Base-by-base conservation (phyloP, 2,888 invertebrate species). In the Cyaniris semiargus region DNA sequence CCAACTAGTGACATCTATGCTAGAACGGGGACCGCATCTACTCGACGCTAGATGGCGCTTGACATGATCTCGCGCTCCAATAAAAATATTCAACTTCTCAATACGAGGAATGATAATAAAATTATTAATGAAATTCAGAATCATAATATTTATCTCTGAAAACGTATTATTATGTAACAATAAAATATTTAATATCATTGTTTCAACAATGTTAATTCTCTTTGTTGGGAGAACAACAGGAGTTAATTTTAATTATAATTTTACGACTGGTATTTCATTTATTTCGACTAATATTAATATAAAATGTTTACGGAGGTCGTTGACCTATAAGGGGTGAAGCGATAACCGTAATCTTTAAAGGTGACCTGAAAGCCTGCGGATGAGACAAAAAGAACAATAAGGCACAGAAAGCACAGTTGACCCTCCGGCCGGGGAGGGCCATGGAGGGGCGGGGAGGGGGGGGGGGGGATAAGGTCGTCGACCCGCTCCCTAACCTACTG, bases 401-500 rank as follows among this genome's bases (percentile, higher is more conserved):
- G 66, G 66, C 66, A 66, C 66, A 66, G 66, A 66, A 66, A 31
- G 66, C 66, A 66, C 66, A 66, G 66, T 66, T 66, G 66, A 66
- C 66, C 66, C 66, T 66, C 66, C 66, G 66, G 86, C 82, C 84
- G 82, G 84, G 84, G 81, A 88, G 87, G 85, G 85, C 84, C 0
- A 3, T 10, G 3, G 44, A 44, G 10, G 44, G 44, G 10, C 44
- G 44, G 44, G 44, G 44, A 44, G 44, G 44, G 34, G 27, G 27
- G 10, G 83, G 83, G 83, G 83, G 83, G 83, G 87, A 89, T 88
- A 87, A 84, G 93, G 85, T 91, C 91, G 83, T 86, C 83, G 90
- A 89, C 90, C 92, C 89, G 86, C 90, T 92, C 90, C 92, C 91
- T 93, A 92, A 90, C 93, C 93, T 91, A 93, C 91, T 81, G 86